phyloP scores from a whole-genome alignment of 2,797 vertebrate genomes.

The Liasis olivaceus region DNA sequence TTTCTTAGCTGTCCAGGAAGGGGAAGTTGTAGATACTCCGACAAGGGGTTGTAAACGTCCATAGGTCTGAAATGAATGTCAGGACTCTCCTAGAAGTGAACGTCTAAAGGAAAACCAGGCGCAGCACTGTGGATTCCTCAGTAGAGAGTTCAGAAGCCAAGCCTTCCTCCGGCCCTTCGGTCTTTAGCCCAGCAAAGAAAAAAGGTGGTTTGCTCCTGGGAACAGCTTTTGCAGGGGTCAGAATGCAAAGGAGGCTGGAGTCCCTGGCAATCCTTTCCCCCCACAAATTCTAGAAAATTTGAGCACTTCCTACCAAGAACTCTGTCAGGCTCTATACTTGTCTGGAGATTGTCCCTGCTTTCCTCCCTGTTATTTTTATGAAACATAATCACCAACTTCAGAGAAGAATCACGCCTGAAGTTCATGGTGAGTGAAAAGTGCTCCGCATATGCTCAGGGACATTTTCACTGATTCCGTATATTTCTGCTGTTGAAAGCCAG shows the following conservation, averaged over 20 bases:
- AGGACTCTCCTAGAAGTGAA: neutral
- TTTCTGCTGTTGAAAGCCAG: too few species aligned
- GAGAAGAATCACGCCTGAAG: neutral
- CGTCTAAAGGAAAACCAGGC: neutral
- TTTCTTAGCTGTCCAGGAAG: neutral
- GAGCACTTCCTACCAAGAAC: neutral
- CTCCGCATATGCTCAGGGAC: too few species aligned
- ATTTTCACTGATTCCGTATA: too few species aligned
- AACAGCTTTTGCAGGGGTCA: neutral
- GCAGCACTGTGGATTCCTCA: neutral
- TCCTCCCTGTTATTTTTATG: neutral
- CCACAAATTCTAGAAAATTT: neutral
- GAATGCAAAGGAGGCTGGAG: accelerated
- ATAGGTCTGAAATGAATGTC: neutral
- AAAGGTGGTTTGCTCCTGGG: neutral
- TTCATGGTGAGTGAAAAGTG: too few species aligned
- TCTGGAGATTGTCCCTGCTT: neutral
- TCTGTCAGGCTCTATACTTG: neutral
- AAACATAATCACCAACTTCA: neutral
- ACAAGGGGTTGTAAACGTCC: too few species aligned
- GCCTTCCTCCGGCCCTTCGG: too few species aligned
- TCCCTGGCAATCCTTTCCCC: neutral
- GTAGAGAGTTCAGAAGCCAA: neutral
- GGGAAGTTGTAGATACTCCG: too few species aligned
- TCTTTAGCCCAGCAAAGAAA: neutral